Base-by-base conservation (phyloP, 2,888 invertebrate species). In the Alentia gelatinosa region DNA sequence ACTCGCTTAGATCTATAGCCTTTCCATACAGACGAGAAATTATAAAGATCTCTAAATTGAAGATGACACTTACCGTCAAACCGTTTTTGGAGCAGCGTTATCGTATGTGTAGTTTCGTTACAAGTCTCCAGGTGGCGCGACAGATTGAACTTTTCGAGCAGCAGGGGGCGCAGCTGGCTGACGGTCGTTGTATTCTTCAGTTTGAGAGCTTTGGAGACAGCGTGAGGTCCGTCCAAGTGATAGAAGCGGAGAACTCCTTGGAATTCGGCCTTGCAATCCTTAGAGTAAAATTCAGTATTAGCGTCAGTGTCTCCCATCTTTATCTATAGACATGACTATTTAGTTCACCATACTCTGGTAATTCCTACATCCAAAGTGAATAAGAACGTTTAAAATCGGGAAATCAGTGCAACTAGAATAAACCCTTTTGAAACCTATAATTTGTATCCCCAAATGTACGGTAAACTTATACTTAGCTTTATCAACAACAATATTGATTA, bases 181-280 rank as follows among this genome's bases (percentile, higher is more conserved):
- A 89, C 89, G 0, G 89, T 89, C 26, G 89, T 89, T 9, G 56
- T 37, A 33, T 37, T 89, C 56, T 30, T 63, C 23, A 89, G 35
- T 9, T 37, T n/a, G 12, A 89, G 26, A n/a, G 89, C 89, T 33
- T 89, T 89, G 35, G 89, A 37, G 4, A 63, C 56, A 23, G 33
- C 23, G 26, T 68, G 56, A 7, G 30, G 47, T 30, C 63, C 89
- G 35, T 35, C 37, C 56, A 37, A 30, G 35, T 35, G 30, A 33
- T 89, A 89, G 37, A 89, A 89, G 3, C 89, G 89, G 15, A 89
- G 50, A 12, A 30, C 89, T 12, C 89, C 89, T 63, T 63, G 89
- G 89, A 63, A 89, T 23, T 68, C 89, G 9, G 23, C 63, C 4
- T 9, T 86, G 19, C 19, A 4, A 5, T 19, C 56, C 56, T 56